Percentiles rank a stretch among this genome's conserved stretches.
Evolutionary conservation across 2,113 vertebrate species (phyloP).

Genomic region (Oxyura jamaicensis): DNA sequence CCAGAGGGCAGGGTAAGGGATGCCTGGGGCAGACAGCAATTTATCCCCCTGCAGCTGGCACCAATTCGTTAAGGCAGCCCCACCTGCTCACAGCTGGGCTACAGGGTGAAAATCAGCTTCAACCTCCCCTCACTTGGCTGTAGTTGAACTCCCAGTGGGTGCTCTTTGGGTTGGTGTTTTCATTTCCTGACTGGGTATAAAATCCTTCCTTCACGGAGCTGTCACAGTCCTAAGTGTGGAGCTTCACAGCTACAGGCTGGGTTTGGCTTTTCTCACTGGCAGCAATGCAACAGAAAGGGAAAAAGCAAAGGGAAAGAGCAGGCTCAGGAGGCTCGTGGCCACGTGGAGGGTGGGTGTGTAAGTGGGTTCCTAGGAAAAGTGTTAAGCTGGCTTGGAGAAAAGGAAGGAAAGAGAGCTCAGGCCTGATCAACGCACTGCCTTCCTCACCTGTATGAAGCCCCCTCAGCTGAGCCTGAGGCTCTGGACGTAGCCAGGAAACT

Average conservation of each 20-base stretch:
- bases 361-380: neutral
- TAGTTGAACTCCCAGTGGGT: neutral
- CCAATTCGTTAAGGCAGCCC: neutral
- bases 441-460: neutral
- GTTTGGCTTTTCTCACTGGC: neutral
- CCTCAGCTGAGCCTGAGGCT: neutral
- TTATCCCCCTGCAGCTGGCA: neutral
- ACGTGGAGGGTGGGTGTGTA: fast-evolving
- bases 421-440: neutral
- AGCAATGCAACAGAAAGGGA: neutral
- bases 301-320: neutral
- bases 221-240: neutral
- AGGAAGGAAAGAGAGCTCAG: neutral
- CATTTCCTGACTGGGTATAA: neutral
- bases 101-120: neutral
- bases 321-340: neutral
- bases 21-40: neutral
- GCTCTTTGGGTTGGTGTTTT: neutral
- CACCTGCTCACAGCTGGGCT: neutral
- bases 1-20: fast-evolving
- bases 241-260: neutral
- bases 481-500: neutral
- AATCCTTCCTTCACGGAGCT: neutral
- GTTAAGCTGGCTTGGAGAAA: neutral
- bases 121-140: neutral